These are phyloP conservation scores for Ophion ventricosus DNA, from an alignment of 2,888 invertebrate genomes.

Conservation along the genomic window DNA sequence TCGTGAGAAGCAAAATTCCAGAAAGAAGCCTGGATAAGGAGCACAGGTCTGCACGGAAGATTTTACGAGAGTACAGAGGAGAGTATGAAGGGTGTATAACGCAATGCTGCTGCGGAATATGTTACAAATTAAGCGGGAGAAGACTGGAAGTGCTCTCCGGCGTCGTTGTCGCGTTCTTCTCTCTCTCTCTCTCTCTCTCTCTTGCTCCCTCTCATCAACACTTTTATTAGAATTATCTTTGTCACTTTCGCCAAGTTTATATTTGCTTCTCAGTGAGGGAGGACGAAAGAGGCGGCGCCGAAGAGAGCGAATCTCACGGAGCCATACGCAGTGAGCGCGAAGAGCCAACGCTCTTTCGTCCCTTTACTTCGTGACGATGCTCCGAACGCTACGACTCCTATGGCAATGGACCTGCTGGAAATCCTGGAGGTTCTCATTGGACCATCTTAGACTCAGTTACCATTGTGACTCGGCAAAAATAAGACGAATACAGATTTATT, in stretches of 20 bases:
- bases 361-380: constrained; percentile 13
- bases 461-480: background rate
- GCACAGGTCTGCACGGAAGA: constrained; percentile 42
- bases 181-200: constrained; percentile 66
- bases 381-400: background rate
- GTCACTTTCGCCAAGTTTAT: constrained; percentile 83
- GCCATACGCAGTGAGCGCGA: constrained; percentile 70
- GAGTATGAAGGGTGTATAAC: constrained; percentile 71
- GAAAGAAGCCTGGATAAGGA: constrained; percentile 5
- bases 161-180: constrained; percentile 71
- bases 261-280: constrained; percentile 79
- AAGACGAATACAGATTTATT: background rate
- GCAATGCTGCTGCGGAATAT: constrained; percentile 80
- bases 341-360: constrained; percentile 41
- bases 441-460: background rate
- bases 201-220: constrained; percentile 74
- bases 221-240: constrained; percentile 84
- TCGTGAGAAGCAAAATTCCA: constrained; percentile 35
- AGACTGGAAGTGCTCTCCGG: constrained; percentile 77
- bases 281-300: constrained; percentile 25
- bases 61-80: constrained; percentile 18
- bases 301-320: constrained; percentile 80
- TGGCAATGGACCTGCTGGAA: background rate
- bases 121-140: constrained; percentile 82
- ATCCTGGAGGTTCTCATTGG: background rate